Conservation (phyloP, 2,113 vertebrate species). For the Mobula hypostoma region DNA sequence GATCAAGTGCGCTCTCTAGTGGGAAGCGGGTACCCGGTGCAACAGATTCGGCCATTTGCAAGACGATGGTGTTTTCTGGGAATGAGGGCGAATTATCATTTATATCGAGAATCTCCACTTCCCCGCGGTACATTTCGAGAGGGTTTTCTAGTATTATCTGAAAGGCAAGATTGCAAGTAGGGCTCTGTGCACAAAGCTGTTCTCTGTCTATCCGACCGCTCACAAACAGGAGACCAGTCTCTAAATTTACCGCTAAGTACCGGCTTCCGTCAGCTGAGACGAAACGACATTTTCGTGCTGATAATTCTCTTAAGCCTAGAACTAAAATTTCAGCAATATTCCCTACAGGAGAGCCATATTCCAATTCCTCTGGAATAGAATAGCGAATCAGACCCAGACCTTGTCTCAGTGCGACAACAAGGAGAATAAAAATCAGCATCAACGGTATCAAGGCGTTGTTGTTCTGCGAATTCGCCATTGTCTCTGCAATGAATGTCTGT, state of each 20-base stretch:
- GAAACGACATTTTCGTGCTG: neutral
- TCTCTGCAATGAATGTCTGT: neutral
- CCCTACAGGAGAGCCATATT: neutral
- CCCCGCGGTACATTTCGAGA: constrained; percentile 7
- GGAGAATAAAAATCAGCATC: neutral
- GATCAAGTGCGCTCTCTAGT: constrained; percentile 46
- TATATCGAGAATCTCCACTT: constrained; percentile 12
- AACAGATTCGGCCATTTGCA: constrained; percentile 54
- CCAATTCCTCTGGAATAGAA: constrained; percentile 35
- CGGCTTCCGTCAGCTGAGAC: constrained; percentile 42
- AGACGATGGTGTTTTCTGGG: constrained; percentile 48
- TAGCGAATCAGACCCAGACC: constrained; percentile 9
- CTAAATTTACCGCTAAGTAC: constrained; percentile 50
- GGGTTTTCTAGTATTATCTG: constrained; percentile 53
- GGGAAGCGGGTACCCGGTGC: constrained; percentile 45
- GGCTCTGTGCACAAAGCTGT: constrained; percentile 48
- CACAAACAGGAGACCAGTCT: constrained; percentile 52
- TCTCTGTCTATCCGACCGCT: constrained; percentile 53
- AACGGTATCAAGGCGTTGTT: neutral
- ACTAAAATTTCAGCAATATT: constrained; percentile 22
- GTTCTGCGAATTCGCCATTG: neutral
- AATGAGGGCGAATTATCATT: constrained; percentile 30
- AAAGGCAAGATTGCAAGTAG: constrained; percentile 52
- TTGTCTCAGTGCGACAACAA: neutral
- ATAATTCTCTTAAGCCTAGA: neutral